Base-by-base conservation (phyloP, 2,888 invertebrate genomes). In the Diabrotica balteata region DNA sequence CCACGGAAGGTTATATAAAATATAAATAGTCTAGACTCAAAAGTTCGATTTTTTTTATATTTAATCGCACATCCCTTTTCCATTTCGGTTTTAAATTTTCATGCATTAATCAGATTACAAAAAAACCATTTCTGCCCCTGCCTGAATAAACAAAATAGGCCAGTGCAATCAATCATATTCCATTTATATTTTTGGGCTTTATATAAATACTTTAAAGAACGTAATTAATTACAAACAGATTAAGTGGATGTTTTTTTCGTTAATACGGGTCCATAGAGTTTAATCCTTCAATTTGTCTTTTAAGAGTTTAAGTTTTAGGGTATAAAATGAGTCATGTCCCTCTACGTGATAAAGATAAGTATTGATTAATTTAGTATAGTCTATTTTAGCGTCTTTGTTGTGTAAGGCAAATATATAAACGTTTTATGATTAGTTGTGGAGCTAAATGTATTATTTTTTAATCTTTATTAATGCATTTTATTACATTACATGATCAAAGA, bases 171-270 rank as follows among this genome's bases (percentile, higher is more conserved):
- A 64, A 64, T 64, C 64, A 64, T 59, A 51, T 64, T 46, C 22
- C 58, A 59, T 52, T 64, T 59, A 52, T 64, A 64, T 58, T 64
- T 51, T 58, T 22, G 45, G 46, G 47, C 52, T 52, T 64, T 52
- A 58, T 52, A 42, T 32, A 64, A 59, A 58, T 52, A 59, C 64
- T 64, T 46, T 57, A 52, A 59, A 51, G 52, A 64, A 64, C 51
- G 52, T 64, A 58, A 64, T 64, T 64, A 64, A 64, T 64, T 64
- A 64, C 64, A 11, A 58, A 52, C 64, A 64, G 64, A 64, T 64
- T 58, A 64, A 64, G 64, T 59, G 64, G 59, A 46, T 64, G 64
- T 64, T 58, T 64, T 64, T 59, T 49, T 51, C 47, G 64, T 58
- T 58, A 58, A 64, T 64, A 42, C 52, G 46, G 52, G 32, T 51